These are phyloP conservation scores for Dryas iulia DNA, from an alignment of 1,140 invertebrate species.

Conservation along the genomic window DNA sequence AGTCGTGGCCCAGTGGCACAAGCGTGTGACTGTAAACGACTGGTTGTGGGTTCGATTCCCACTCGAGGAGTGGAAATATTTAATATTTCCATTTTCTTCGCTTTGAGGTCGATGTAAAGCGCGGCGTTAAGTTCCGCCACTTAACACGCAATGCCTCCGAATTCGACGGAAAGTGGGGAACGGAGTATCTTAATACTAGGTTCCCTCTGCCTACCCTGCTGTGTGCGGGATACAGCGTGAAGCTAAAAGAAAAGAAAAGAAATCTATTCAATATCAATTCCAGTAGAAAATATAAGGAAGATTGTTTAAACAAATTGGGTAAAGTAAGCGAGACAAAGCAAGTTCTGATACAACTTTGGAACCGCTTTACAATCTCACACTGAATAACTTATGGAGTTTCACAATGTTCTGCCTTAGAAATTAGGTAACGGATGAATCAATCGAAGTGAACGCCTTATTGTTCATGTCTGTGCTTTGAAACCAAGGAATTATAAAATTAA, in stretches of 20 bases:
- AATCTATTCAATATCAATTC: not conserved
- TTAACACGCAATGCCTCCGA: no score
- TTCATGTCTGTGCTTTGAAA: not conserved
- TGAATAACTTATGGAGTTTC: not conserved
- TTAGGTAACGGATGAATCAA: not conserved
- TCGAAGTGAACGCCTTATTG: not conserved
- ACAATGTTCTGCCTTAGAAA: not conserved
- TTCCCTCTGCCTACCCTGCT: no score
- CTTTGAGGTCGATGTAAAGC: no score
- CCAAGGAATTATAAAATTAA: not conserved
- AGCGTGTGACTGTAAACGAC: no score
- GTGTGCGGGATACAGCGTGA: no score
- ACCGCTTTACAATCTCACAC: not conserved
- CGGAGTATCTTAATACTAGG: no score
- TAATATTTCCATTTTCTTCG: no score
- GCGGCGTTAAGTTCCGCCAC: no score
- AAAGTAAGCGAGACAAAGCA: not conserved
- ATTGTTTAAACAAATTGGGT: not conserved
- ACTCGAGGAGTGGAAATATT: no score
- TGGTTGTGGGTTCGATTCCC: no score
- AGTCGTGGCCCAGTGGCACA: no score
- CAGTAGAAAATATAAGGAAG: not conserved
- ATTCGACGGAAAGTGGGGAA: no score
- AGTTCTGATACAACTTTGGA: not conserved
- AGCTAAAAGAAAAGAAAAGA: not conserved